A percentile compares a stretch with the other conserved stretches of the same genome.
Evolutionary conservation across 2,113 vertebrate genomes (phyloP).

Genomic region (Toxostoma redivivum): DNA sequence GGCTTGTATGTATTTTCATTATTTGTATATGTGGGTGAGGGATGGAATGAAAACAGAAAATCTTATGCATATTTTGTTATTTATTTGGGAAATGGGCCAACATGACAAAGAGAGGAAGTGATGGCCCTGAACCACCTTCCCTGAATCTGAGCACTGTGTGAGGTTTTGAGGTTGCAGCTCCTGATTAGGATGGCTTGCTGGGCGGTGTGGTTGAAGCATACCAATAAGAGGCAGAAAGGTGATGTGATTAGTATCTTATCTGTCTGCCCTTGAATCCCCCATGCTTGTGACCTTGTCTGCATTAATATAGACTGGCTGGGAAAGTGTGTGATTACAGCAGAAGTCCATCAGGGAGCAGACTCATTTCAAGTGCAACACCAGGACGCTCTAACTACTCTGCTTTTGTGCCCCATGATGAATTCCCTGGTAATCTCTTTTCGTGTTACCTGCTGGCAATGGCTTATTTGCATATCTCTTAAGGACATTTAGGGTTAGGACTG

Average conservation of each 20-base stretch:
- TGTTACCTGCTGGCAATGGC: neutral
- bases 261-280: slow-evolving; percentile 6
- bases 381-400: rapidly evolving
- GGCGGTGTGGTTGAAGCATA: neutral
- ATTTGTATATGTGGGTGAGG: neutral
- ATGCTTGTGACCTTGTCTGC: neutral
- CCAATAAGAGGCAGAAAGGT: neutral
- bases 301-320: neutral
- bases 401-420: neutral
- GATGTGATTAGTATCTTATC: slow-evolving; percentile 30
- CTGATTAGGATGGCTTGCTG: neutral
- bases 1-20: neutral
- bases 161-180: neutral
- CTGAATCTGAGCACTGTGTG: neutral
- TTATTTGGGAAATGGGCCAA: neutral
- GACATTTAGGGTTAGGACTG: neutral
- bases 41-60: neutral
- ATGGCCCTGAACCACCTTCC: neutral
- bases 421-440: neutral
- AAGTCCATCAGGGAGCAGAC: neutral
- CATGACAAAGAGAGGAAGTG: neutral
- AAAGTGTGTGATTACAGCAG: neutral
- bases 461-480: neutral
- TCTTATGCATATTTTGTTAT: neutral
- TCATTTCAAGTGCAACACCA: neutral